These are phyloP conservation scores for Anaspis maculata DNA, from an alignment of 2,888 invertebrate species.

Conservation along the genomic window DNA sequence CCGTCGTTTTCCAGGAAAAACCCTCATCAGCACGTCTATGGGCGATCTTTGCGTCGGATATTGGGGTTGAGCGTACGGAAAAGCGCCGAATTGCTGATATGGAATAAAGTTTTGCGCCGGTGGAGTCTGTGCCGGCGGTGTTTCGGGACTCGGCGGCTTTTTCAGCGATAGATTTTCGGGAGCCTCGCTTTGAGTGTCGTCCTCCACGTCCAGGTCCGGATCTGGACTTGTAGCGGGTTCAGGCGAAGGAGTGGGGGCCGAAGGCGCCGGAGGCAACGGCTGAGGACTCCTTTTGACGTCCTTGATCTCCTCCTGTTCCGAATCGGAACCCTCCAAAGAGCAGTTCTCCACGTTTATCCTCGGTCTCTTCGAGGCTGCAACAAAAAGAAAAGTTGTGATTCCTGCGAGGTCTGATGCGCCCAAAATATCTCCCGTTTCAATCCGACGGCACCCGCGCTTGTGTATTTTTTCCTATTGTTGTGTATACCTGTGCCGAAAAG, in stretches of 20 bases:
- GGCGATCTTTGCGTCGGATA: conserved; percentile 58
- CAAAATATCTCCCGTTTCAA: too few species aligned
- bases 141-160: conserved; percentile 48
- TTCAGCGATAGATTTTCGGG: conserved; percentile 80
- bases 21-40: conserved; percentile 78
- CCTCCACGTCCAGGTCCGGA: conserved; percentile 46
- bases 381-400: too few species aligned
- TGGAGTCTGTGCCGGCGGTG: conserved; percentile 35
- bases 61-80: conserved; percentile 41
- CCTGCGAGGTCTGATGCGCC: too few species aligned
- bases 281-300: conserved; percentile 26
- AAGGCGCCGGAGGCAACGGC: conserved; percentile 24
- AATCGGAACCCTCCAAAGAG: conserved; percentile 44
- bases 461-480: too few species aligned
- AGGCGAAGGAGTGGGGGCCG: conserved; percentile 41
- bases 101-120: conserved; percentile 42
- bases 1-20: conserved; percentile 81
- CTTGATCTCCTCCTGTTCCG: conserved; percentile 38
- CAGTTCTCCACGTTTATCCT: conserved; percentile 43
- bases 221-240: conserved; percentile 33
- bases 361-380: conserved; percentile 43
- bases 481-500: too few species aligned
- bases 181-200: conserved; percentile 47
- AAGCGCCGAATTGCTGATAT: conserved; percentile 43
- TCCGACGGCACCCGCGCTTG: too few species aligned